Percentiles rank a stretch among this genome's conserved stretches.
phyloP scores from a whole-genome alignment of 1,140 invertebrate species.

The Ceratoteleas bidentatus region DNA sequence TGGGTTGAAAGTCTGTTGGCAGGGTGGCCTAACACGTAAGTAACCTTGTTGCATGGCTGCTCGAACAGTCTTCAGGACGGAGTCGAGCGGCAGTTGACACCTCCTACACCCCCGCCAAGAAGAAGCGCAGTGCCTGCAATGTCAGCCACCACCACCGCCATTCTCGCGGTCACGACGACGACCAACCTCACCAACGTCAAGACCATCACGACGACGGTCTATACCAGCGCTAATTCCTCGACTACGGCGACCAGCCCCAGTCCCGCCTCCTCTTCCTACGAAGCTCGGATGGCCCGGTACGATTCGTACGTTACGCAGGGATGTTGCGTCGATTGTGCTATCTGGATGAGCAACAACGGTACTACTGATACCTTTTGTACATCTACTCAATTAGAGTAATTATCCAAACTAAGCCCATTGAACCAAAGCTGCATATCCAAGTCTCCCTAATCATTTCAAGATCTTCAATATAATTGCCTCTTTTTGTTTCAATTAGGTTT shows the following conservation, averaged over 20 bases:
- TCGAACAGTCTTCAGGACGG: constrained; percentile 81
- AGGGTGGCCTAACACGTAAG: constrained; percentile 42
- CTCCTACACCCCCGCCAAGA: constrained; percentile 80
- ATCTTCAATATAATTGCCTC: no score
- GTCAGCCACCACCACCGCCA: constrained; percentile 59
- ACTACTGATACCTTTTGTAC: no score
- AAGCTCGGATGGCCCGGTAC: constrained; percentile 72
- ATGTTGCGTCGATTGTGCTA: constrained; percentile 79
- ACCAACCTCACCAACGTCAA: constrained; percentile 63
- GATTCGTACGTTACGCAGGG: constrained; percentile 76
- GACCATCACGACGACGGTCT: constrained; percentile 68
- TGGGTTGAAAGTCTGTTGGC: background rate
- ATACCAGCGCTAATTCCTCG: constrained; percentile 71
- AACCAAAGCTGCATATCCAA: no score
- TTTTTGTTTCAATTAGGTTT: no score
- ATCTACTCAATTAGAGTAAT: no score
- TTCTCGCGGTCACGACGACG: constrained; percentile 64
- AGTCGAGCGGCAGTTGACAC: constrained; percentile 82
- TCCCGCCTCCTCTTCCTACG: constrained; percentile 75
- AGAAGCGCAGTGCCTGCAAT: constrained; percentile 69
- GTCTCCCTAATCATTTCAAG: no score
- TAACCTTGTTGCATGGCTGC: constrained; percentile 62
- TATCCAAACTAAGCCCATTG: no score
- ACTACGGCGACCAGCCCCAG: constrained; percentile 73
- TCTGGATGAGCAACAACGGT: constrained; percentile 79